Conservation (phyloP, 2,113 vertebrate genomes). For the Capreolus pygargus region DNA sequence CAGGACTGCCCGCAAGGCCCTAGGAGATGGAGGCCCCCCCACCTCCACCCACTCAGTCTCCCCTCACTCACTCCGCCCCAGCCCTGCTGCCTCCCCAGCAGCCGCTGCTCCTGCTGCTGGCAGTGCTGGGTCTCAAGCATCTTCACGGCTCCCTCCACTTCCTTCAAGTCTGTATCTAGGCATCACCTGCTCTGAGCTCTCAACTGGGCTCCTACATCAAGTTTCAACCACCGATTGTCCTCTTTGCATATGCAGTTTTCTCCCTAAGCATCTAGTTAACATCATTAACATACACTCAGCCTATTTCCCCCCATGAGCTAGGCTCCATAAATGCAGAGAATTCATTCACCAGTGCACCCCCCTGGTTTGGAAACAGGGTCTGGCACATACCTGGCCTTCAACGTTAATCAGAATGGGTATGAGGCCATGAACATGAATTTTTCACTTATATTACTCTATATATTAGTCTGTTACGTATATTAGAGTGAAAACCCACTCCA, state of each 20-base stretch:
- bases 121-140: not conserved
- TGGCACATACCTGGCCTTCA: not conserved
- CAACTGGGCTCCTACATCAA: not conserved
- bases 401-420: not conserved
- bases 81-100: too few relatives aligned
- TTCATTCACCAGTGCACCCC: not conserved
- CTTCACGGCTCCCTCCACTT: not conserved
- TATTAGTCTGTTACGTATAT: not conserved
- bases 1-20: not conserved
- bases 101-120: not conserved
- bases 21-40: too few relatives aligned
- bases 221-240: not conserved
- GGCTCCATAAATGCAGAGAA: not conserved
- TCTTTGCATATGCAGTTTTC: not conserved
- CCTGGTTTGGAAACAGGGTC: not conserved
- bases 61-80: not conserved
- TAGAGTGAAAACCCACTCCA: not conserved
- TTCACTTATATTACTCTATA: not conserved
- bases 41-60: too few relatives aligned
- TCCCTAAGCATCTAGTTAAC: not conserved
- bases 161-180: not conserved
- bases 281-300: not conserved
- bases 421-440: not conserved
- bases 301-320: not conserved
- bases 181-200: not conserved